phyloP scores from a whole-genome alignment of 2,888 invertebrate genomes.

The Oxytorus armatus region DNA sequence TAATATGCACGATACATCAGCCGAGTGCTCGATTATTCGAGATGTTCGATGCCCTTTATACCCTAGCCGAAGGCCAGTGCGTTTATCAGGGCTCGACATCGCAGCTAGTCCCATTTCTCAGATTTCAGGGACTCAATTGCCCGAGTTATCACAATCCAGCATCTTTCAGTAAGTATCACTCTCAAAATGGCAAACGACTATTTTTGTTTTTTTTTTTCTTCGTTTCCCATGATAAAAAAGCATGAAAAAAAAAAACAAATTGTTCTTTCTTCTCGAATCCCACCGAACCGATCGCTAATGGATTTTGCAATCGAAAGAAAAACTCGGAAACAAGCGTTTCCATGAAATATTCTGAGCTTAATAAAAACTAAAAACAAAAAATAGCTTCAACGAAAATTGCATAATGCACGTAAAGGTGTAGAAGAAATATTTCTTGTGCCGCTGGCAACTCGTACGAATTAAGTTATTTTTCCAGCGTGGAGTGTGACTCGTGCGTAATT shows the following conservation, averaged over 20 bases:
- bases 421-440: too few relatives aligned
- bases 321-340: background rate
- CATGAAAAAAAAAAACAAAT: too few relatives aligned
- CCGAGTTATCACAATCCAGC: conserved; percentile 99
- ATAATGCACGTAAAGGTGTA: conserved; percentile 1
- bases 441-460: too few relatives aligned
- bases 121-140: conserved; percentile 93
- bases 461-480: too few relatives aligned
- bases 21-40: conserved; percentile 98
- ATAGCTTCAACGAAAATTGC: conserved; percentile 34
- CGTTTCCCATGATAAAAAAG: too few relatives aligned
- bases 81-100: conserved; percentile 96
- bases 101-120: conserved; percentile 93
- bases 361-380: conserved; percentile 6
- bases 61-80: conserved; percentile 96
- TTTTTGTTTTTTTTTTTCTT: too few relatives aligned
- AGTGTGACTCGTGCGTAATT: conserved; percentile 19
- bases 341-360: background rate
- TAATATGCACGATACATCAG: conserved; percentile 98
- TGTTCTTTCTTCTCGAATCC: too few relatives aligned
- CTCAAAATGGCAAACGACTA: background rate
- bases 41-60: conserved; percentile 98
- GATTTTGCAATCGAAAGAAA: background rate
- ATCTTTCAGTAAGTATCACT: conserved; percentile 89
- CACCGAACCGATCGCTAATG: too few relatives aligned